phyloP scores from a whole-genome alignment of 2,888 invertebrate species.

The Corbicula japonica region DNA sequence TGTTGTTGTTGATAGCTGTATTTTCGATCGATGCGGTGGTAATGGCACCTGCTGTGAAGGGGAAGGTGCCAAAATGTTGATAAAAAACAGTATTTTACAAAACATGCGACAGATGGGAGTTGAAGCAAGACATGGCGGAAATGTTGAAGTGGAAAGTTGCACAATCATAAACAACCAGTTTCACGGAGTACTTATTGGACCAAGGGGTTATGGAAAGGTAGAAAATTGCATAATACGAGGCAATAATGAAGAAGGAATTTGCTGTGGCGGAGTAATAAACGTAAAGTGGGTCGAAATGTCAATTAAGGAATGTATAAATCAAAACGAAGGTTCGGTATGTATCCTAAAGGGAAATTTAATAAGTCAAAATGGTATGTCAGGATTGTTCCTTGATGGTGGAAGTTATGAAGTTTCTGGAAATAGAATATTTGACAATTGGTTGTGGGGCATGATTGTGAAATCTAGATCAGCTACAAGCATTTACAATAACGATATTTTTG shows the following conservation, averaged over 20 bases:
- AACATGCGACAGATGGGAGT: constrained; percentile 33
- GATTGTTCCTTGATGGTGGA: constrained; percentile 26
- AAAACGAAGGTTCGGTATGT: background rate
- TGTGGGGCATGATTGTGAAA: constrained; percentile 32
- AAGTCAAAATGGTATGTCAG: no score
- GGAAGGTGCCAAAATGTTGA: constrained; percentile 5
- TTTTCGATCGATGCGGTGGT: constrained; percentile 28
- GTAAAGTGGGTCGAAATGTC: background rate
- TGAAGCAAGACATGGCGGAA: constrained; percentile 9
- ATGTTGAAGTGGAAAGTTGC: background rate
- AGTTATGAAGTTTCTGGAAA: no score
- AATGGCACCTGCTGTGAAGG: constrained; percentile 13
- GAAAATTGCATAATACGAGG: constrained; percentile 16
- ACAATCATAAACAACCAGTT: constrained; percentile 14
- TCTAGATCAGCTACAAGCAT: constrained; percentile 12
- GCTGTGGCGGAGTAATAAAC: constrained; percentile 1
- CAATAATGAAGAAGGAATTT: constrained; percentile 25
- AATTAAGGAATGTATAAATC: background rate
- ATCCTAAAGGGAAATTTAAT: no score
- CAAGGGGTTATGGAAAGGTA: constrained; percentile 1
- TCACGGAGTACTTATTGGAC: constrained; percentile 21
- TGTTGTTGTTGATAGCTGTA: no score
- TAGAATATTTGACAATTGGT: no score
- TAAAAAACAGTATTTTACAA: constrained; percentile 1
- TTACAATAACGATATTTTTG: constrained; percentile 22